Evolutionary conservation across 2,797 vertebrate genomes (phyloP), one percentile per base, ranked within the genome.

Genomic region (Nyctalus aviator): DNA sequence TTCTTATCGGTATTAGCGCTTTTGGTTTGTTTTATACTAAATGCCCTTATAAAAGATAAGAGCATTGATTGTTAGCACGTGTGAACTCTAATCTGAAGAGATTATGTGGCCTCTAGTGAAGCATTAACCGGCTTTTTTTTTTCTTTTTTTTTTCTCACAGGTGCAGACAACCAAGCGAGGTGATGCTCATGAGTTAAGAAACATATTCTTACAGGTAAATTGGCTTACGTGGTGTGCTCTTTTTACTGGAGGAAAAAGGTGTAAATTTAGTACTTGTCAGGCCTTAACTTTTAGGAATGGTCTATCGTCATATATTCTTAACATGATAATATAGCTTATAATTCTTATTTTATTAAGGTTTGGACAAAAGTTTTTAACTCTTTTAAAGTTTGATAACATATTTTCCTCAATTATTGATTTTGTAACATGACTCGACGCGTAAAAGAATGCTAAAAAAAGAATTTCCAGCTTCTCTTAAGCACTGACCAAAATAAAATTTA

Each of bases 151-250:
- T 84, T 84, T 27, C 97, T 98, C 85, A 75, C 96, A 99, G 99
- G 99, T 99, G 97, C 99, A 99, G 88, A 97, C 98, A 57, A 99
- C 99, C 90, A 99, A 98, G 98, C 98, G 99, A 98, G 99, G 98
- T 25, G 99, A 99, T 97, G 99, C 99, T n/a, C 97, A 98, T 96
- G 99, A 99, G 90, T 98, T 99, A 91, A 99, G 99, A 97, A 98
- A 73, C 96, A 98, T 99, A 96, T 99, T 99, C 97, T 98, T 99
- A 75, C 98, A 99, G 99, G 99, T 99, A 99, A 99, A 98, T 76
- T 64, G 77, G 46, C 48, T 46, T 88, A 35, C 83, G 11, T 71
- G 41, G 21, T 76, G 0, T 77, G 32, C 57, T 85, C 84, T 44
- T 93, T 95, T 91, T 68, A 76, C 20, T 48, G 48, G n/a, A 46